Evolutionary conservation across 2,888 invertebrate genomes (phyloP).

Genomic region (Tholera decimalis): DNA sequence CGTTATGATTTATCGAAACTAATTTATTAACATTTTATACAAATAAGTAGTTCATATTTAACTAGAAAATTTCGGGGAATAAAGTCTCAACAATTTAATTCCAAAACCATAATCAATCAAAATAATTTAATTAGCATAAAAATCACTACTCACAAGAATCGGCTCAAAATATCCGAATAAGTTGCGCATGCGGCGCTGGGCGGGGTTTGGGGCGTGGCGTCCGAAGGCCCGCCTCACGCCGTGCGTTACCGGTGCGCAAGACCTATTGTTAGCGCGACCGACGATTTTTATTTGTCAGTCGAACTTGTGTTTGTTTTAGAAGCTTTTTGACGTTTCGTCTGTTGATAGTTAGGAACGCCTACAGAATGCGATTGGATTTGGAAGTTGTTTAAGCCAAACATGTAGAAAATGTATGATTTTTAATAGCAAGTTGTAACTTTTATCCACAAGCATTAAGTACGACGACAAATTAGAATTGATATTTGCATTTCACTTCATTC

Average conservation of each 20-base stretch:
- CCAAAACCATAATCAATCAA: slow-evolving; percentile 9
- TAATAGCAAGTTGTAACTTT: background rate
- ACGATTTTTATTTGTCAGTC: slow-evolving; percentile 64
- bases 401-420: background rate
- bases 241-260: slow-evolving; percentile 83
- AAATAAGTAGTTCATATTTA: too few species aligned
- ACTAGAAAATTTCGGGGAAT: background rate
- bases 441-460: too few species aligned
- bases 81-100: background rate
- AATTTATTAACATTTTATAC: background rate
- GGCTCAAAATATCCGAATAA: slow-evolving; percentile 52
- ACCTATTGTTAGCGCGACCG: slow-evolving; percentile 78
- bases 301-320: slow-evolving; percentile 51
- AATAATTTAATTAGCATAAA: slow-evolving; percentile 38
- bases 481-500: background rate
- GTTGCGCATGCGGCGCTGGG: slow-evolving; percentile 63
- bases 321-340: slow-evolving; percentile 37
- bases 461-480: background rate
- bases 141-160: slow-evolving; percentile 41
- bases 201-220: slow-evolving; percentile 85
- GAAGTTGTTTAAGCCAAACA: background rate
- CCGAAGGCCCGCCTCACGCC: slow-evolving; percentile 77
- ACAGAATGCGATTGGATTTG: slow-evolving; percentile 20
- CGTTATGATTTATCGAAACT: background rate
- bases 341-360: slow-evolving; percentile 37